Conservation (phyloP, 2,113 vertebrate species). For the Chionodraco myersi region DNA sequence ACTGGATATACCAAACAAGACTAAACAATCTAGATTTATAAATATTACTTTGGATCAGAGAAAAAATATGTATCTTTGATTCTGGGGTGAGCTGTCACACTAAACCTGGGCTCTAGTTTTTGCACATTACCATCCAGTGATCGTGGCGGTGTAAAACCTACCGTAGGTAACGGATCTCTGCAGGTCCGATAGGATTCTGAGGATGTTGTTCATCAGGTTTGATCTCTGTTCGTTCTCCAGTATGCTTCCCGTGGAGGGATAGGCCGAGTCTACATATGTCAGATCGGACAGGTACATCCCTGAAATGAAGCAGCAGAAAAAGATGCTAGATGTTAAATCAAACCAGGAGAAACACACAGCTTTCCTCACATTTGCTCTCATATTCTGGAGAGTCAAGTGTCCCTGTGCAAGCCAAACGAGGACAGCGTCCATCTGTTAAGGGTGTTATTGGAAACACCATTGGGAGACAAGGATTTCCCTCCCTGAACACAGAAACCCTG, state of each 20-base stretch:
- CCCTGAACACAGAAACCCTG: conserved; percentile 5
- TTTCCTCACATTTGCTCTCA: not conserved
- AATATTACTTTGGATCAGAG: no score
- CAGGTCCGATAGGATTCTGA: conserved; percentile 97
- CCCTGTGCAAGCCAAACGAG: conserved; percentile 21
- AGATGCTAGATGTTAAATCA: not conserved
- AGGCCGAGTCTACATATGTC: conserved; percentile 98
- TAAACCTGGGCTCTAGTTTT: no score
- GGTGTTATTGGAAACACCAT: conserved; percentile 16
- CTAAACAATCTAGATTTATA: no score
- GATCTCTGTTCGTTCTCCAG: conserved; percentile 98
- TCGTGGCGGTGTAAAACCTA: conserved; percentile 67
- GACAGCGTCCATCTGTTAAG: conserved; percentile 44
- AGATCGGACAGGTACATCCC: conserved; percentile 98
- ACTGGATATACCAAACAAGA: no score
- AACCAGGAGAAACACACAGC: not conserved
- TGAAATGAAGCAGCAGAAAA: conserved; percentile 68
- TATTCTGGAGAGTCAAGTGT: not conserved
- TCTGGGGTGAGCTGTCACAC: no score
- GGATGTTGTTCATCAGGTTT: conserved; percentile 98
- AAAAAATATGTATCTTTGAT: no score
- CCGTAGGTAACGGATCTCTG: conserved; percentile 98
- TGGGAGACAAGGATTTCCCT: conserved; percentile 14
- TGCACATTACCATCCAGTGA: not conserved
- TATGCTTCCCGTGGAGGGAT: conserved; percentile 98